Base-by-base conservation (phyloP, 2,888 invertebrate genomes). In the Tipula unca region DNA sequence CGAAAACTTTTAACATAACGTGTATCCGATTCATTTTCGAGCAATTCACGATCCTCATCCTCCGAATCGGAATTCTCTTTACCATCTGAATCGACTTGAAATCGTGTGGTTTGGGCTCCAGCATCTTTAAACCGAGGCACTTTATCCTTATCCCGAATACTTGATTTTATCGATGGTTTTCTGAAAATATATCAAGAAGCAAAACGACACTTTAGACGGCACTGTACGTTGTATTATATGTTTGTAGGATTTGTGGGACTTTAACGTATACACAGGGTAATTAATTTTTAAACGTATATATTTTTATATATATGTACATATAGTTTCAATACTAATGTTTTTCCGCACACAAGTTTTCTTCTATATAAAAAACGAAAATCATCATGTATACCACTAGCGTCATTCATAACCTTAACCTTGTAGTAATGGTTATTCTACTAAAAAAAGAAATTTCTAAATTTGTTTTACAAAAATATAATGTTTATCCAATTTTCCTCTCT, bases 1-100 rank as follows among this genome's bases (percentile, higher is more conserved):
- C 96, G 95, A 91, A 96, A 96, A 90, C 95, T 96, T 91, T 95
- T 95, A 4, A 93, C 94, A 91, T 95, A 94, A 91, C 94, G 94
- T 14, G 94, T 94, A 89, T 95, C 94, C 87, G 92, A 92, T 87
- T 91, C 91, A 87, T 93, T 93, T 3, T 91, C 92, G 87, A 91
- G 89, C 32, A 92, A 89, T 87, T 92, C 90, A 88, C 91, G 89
- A 86, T 90, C 91, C 86, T 92, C 92, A 86, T 90, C 90, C 85
- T 90, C 90, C 83, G 90, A 89, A 85, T 91, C 91, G n/a, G 92
- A 92, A 85, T 91, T 91, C 29, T 91, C 91, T 5, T 91, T 90
- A 35, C 88, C 88, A 85, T 89, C 89, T 13, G 90, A 89, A 35
- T 89, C 90, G 87, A 93, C 93, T 91, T 93, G 93, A 89, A 94